These are phyloP conservation scores for Catharus bicknelli DNA, from an alignment of 2,113 vertebrate genomes.

Conservation along the genomic window DNA sequence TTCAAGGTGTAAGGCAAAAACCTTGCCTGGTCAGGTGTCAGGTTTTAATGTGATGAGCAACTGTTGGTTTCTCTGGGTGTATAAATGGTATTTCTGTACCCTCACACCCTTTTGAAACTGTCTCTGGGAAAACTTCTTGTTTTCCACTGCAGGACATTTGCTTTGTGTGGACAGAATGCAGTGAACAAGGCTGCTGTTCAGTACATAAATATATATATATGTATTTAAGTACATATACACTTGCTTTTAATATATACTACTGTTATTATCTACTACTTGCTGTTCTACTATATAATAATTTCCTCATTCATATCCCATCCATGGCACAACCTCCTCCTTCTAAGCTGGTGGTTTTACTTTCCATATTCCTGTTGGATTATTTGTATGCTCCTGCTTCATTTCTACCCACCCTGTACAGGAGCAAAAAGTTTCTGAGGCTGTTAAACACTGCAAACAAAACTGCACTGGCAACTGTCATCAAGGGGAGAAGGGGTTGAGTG, in stretches of 20 bases:
- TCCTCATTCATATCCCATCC: not conserved
- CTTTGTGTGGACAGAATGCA: not conserved
- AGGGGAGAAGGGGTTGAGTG: not conserved
- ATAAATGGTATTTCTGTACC: not conserved
- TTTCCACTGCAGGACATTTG: not conserved
- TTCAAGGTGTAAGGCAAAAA: not conserved
- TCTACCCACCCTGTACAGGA: not conserved
- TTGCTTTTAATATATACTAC: not conserved
- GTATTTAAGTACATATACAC: too few species aligned
- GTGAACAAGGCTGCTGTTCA: not conserved
- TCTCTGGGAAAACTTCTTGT: not conserved
- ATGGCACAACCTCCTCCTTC: not conserved
- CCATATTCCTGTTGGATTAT: not conserved
- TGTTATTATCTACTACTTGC: not conserved
- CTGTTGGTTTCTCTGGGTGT: not conserved
- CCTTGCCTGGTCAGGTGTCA: not conserved
- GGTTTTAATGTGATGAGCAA: not conserved
- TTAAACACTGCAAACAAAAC: not conserved
- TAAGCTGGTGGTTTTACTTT: not conserved
- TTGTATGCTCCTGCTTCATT: not conserved
- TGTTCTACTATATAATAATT: not conserved
- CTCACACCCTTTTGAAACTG: not conserved
- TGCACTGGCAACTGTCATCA: fast-evolving
- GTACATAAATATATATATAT: not conserved
- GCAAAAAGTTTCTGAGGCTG: not conserved